Conservation (phyloP, 53 echinoderm and acorn worm species). For the Crossaster papposus region DNA sequence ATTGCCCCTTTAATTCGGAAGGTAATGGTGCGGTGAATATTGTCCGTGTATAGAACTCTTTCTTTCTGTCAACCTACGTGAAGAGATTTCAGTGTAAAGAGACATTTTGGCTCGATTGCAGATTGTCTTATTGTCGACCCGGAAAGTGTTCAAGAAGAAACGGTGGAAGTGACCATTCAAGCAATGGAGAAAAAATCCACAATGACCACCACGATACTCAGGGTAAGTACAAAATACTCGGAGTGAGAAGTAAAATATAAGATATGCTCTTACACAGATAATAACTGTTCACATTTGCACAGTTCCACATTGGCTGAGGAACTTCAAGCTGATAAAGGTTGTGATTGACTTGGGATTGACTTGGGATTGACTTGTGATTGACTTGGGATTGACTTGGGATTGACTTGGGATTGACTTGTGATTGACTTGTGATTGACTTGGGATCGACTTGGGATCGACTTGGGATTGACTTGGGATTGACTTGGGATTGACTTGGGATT, state of each 20-base stretch:
- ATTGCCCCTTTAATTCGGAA: too few species aligned
- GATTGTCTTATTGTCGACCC: conserved; percentile 71
- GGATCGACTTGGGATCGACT: too few species aligned
- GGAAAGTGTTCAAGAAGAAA: conserved; percentile 32
- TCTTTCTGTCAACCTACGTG: neutral
- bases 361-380: too few species aligned
- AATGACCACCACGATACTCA: conserved; percentile 30
- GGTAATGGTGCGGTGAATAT: too few species aligned
- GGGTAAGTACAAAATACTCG: conserved; percentile 41
- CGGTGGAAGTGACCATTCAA: conserved; percentile 72
- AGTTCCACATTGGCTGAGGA: neutral
- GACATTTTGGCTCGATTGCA: neutral
- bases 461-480: too few species aligned
- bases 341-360: too few species aligned
- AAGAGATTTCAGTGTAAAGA: neutral
- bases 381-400: too few species aligned
- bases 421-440: too few species aligned
- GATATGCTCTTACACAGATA: neutral
- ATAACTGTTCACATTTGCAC: neutral
- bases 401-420: too few species aligned
- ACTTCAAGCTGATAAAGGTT: neutral
- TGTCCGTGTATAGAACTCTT: too few species aligned
- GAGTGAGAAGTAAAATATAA: neutral
- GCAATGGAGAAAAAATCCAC: conserved; percentile 70
- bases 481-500: too few species aligned